Evolutionary conservation across 1,140 invertebrate genomes (phyloP).

Genomic region (Drosophila ironensis): DNA sequence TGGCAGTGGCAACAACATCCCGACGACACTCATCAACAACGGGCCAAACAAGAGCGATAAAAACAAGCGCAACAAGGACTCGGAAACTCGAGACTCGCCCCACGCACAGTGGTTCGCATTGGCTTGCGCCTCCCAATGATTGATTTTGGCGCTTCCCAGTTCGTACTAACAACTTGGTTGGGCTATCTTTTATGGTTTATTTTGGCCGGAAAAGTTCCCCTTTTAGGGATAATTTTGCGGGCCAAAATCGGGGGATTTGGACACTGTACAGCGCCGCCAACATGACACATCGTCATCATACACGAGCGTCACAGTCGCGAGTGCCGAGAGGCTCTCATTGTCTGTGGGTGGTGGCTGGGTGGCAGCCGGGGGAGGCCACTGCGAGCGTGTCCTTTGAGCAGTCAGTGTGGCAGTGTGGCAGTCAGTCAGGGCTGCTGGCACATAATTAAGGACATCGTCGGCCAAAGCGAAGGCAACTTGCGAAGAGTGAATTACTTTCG

Average conservation of each 20-base stretch:
- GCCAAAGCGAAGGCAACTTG: constrained; percentile 42
- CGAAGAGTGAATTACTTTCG: constrained; percentile 27
- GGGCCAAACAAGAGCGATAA: constrained; percentile 72
- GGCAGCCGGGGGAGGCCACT: background rate
- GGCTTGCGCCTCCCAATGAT: too few species aligned
- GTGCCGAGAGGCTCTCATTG: constrained; percentile 49
- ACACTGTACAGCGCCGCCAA: constrained; percentile 19
- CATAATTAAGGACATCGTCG: constrained; percentile 74
- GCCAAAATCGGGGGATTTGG: too few species aligned
- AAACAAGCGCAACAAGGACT: constrained; percentile 79
- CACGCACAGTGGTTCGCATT: background rate
- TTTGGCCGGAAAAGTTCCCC: too few species aligned
- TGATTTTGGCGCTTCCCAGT: too few species aligned
- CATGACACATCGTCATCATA: constrained; percentile 67
- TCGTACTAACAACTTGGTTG: too few species aligned
- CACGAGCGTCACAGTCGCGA: constrained; percentile 51
- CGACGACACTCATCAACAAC: constrained; percentile 72
- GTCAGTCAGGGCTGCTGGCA: constrained; percentile 74
- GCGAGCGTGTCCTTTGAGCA: constrained; percentile 60
- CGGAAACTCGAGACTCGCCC: constrained; percentile 54
- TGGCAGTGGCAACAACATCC: constrained; percentile 22
- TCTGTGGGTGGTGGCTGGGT: constrained; percentile 12
- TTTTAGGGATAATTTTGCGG: too few species aligned
- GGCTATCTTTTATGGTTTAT: too few species aligned
- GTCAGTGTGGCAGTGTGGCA: constrained; percentile 66